These are phyloP conservation scores for Scolopax bukidnonensis DNA, from an alignment of 2,797 vertebrate genomes.

Conservation along the genomic window DNA sequence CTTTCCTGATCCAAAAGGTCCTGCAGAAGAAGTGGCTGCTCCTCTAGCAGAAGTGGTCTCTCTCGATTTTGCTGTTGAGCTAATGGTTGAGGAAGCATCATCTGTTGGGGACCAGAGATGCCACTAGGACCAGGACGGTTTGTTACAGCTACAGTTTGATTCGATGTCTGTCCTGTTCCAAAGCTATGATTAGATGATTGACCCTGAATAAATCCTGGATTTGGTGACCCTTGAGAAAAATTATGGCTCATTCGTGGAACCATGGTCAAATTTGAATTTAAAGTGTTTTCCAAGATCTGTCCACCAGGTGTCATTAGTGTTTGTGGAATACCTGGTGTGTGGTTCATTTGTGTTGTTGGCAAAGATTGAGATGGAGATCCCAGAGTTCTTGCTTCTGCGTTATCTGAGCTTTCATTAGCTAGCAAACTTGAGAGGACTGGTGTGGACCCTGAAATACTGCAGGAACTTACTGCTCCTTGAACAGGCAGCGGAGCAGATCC, in stretches of 20 bases:
- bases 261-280: constrained; percentile 74
- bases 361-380: constrained; percentile 81
- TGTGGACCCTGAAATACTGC: constrained; percentile 84
- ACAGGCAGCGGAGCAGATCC: constrained; percentile 60
- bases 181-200: constrained; percentile 79
- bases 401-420: constrained; percentile 86
- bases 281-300: constrained; percentile 77
- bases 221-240: constrained; percentile 79
- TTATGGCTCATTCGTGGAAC: constrained; percentile 78
- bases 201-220: constrained; percentile 78
- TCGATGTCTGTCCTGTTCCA: constrained; percentile 81
- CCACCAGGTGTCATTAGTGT: constrained; percentile 78
- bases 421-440: constrained; percentile 93
- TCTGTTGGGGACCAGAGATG: constrained; percentile 83
- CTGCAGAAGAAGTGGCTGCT: constrained; percentile 95
- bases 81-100: constrained; percentile 80
- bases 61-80: constrained; percentile 83
- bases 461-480: constrained; percentile 74
- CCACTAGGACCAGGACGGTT: constrained; percentile 78
- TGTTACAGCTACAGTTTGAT: constrained; percentile 71
- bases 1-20: constrained; percentile 97
- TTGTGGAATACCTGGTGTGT: constrained; percentile 71
- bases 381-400: constrained; percentile 79
- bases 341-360: constrained; percentile 80
- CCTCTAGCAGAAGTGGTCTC: constrained; percentile 93